Evolutionary conservation across 2,888 invertebrate genomes (phyloP).

Genomic region (Pteria penguin): DNA sequence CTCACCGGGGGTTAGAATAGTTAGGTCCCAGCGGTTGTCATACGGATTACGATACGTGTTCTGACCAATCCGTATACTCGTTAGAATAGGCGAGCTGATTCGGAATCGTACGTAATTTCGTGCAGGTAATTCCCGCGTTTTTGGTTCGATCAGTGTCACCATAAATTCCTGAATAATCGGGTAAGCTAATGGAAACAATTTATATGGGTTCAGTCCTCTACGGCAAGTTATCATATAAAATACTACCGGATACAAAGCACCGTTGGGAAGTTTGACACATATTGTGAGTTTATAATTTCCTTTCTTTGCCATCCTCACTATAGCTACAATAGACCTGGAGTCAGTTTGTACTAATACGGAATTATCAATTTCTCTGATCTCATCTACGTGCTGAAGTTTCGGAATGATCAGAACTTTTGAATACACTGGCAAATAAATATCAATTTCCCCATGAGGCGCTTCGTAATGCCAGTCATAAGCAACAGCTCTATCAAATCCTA

Average conservation of each 20-base stretch:
- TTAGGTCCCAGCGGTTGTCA: conserved; percentile 20
- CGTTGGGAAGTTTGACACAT: conserved; percentile 43
- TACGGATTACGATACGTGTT: background rate
- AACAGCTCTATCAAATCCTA: conserved; percentile 55
- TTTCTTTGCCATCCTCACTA: conserved; percentile 46
- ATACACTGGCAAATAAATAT: conserved; percentile 40
- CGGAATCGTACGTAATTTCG: conserved; percentile 45
- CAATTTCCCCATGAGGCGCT: conserved; percentile 44
- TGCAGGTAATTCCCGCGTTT: conserved; percentile 44
- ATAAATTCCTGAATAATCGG: conserved; percentile 47
- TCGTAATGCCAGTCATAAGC: conserved; percentile 47
- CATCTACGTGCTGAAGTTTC: conserved; percentile 34
- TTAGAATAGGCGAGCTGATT: conserved; percentile 22
- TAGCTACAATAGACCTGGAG: conserved; percentile 39
- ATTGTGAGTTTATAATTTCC: conserved; percentile 55
- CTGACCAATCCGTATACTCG: conserved; percentile 14
- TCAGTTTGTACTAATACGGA: conserved; percentile 45
- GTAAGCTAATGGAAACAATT: conserved; percentile 49
- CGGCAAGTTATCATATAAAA: conserved; percentile 49
- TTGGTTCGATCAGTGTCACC: conserved; percentile 49
- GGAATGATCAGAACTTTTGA: conserved; percentile 43
- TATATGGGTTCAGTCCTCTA: conserved; percentile 25
- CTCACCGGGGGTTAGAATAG: conserved; percentile 10
- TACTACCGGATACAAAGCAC: conserved; percentile 48
- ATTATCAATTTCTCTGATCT: conserved; percentile 30